Percentiles rank a stretch among this genome's conserved stretches.
These are phyloP conservation scores for Colossoma macropomum DNA, from an alignment of 2,113 vertebrate species.

Conservation along the genomic window DNA sequence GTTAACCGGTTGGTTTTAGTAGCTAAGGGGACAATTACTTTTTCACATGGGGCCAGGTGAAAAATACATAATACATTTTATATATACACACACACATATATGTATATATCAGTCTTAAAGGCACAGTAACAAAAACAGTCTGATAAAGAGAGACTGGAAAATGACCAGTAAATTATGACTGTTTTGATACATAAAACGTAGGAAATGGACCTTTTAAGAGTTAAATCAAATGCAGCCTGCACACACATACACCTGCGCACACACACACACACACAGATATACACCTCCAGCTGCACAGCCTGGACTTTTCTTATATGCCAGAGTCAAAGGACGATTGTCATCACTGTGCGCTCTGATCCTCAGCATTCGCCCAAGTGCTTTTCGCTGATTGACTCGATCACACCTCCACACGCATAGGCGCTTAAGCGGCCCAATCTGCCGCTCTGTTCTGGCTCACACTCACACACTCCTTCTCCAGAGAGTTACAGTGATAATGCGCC, in stretches of 20 bases:
- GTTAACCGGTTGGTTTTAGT: too few relatives aligned
- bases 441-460: slow-evolving; percentile 60
- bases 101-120: too few relatives aligned
- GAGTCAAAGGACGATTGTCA: slow-evolving; percentile 12
- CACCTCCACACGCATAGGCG: slow-evolving; percentile 65
- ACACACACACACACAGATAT: neutral
- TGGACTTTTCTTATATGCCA: neutral
- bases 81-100: too few relatives aligned
- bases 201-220: too few relatives aligned
- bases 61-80: too few relatives aligned
- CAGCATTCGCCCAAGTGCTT: slow-evolving; percentile 19
- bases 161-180: too few relatives aligned
- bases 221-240: neutral
- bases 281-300: slow-evolving; percentile 35
- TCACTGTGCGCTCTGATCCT: slow-evolving; percentile 11
- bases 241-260: too few relatives aligned
- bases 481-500: slow-evolving; percentile 71
- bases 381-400: slow-evolving; percentile 72
- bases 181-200: too few relatives aligned
- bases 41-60: too few relatives aligned
- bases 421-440: slow-evolving; percentile 3
- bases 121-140: too few relatives aligned
- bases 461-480: slow-evolving; percentile 47
- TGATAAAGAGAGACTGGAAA: too few relatives aligned
- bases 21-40: too few relatives aligned